Base-by-base conservation (phyloP, 2,113 vertebrate genomes). In the Pleuronectes platessa region DNA sequence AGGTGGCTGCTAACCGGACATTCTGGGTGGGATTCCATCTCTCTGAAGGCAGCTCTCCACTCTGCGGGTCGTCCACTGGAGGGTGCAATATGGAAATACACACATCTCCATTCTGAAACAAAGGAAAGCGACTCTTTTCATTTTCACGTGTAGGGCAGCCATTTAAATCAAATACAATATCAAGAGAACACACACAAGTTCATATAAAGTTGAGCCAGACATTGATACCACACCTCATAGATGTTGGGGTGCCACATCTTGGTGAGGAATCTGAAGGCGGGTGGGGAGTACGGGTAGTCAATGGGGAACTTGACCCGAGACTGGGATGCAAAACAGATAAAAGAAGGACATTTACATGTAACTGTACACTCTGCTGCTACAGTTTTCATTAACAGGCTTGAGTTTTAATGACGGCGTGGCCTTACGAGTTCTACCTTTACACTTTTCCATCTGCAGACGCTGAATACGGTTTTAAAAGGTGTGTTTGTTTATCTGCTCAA, bases 181-280 rank as follows among this genome's bases (percentile, higher is more conserved):
- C 10, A 47, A 31, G 20, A n/a, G 51, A 11, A 8, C 12, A 20
- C 45, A 45, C 35, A 23, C 21, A 18, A 73, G 15, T 24, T 6
- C 9, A 62, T 47, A 10, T 47, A 9, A n/a, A 42, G 47, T 0
- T 47, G 23, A 61, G 42, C 5, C 18, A n/a, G 21, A 13, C 40
- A 23, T 6, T 53, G 13, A 73, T 20, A 56, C 67, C 53, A 84
- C 23, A 97, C 98, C 98, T 99, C 98, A 0, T 99, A 99, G 86
- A 99, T 99, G 92, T 99, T 99, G 26, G 98, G 98, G 89, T 99
- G 98, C 98, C 98, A 99, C 98, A 99, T 99, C 92, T 99, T 99
- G 64, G 97, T 98, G 62, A 99, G 93, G 90, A 99, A 99, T n/a
- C 97, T 93, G 76, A 99, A 99, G 68, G 97, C 94, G 0, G 98